Evolutionary conservation across 2,888 invertebrate species (phyloP).

Genomic region (Dryomyza anilis): DNA sequence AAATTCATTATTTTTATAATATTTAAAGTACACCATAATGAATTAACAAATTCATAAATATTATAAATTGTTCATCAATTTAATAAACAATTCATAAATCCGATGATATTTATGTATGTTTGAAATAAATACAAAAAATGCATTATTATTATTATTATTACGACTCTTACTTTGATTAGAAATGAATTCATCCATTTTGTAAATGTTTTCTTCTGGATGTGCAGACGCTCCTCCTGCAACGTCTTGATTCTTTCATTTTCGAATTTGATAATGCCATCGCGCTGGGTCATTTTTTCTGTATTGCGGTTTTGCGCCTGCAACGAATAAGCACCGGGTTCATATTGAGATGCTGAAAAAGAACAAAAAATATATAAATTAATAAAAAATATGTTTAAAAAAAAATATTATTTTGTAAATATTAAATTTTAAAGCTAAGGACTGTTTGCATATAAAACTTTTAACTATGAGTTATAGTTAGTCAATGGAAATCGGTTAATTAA

Average conservation of each 20-base stretch:
- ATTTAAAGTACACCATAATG: no score
- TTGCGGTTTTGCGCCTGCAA: conserved; percentile 69
- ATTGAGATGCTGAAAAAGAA: conserved; percentile 69
- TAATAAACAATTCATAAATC: no score
- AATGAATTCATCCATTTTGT: conserved; percentile 99
- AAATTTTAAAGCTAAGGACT: no score
- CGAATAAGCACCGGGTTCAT: conserved; percentile 71
- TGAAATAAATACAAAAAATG: no score
- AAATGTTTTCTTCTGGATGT: conserved; percentile 99
- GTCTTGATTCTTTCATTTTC: conserved; percentile 96
- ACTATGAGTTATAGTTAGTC: no score
- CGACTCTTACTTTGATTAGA: conserved; percentile 84
- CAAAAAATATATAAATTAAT: no score
- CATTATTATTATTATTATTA: no score
- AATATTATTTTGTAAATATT: no score
- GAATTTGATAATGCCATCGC: conserved; percentile 90
- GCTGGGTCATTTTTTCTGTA: conserved; percentile 80
- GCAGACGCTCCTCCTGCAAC: conserved; percentile 94
- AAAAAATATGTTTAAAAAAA: no score
- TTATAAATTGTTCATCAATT: no score
- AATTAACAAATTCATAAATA: neutral
- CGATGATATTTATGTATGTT: neutral
- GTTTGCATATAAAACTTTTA: no score
- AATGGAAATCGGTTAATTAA: no score
- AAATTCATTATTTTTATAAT: neutral